Evolutionary conservation across 2,888 invertebrate species (phyloP), one percentile per base, ranked within the genome.

Genomic region (Spialia ferax): DNA sequence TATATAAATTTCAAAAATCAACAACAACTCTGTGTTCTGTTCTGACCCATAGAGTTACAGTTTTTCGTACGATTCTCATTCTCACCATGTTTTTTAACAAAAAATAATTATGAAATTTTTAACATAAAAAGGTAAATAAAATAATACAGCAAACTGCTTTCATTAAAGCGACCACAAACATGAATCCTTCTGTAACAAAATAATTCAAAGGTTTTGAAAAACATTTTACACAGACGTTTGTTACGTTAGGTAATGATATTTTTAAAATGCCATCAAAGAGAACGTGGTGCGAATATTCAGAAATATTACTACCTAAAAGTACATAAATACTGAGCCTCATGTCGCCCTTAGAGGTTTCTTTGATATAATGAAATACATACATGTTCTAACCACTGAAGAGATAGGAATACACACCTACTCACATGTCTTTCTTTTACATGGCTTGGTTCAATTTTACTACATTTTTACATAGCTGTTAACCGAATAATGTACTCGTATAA

Each of bases 261-360:
- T 54, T 5, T 52, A 38, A 62, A 62, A 62, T 62, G 23, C 11
- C 38, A 18, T 54, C 52, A 54, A 38, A 62, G 38, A 23, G 63
- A 15, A 54, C 11, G 56, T 35, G 50, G 13, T 23, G 50, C n/a
- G 50, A 23, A 23, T 22, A 52, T 52, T 52, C 22, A 7, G 23
- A 52, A 23, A 23, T 23, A 52, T 50, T 50, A 45, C 13, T 1
- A 22, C 20, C 13, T 22, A 52, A 52, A 52, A 11, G 42, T 42
- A 42, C 15, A 48, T 20, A 42, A 42, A 42, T 42, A 42, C 13
- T 6, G 15, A 3, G 42, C 42, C 1, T 15, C 15, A 7, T 7
- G 10, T 15, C 1, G 15, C 15, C 38, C 38, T 38, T 32, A 10
- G 38, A n/a, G 38, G n/a, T n/a, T 42, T 15, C 42, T 42, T 42